phyloP scores from a whole-genome alignment of 1,140 invertebrate genomes.

The Arctopsyche grandis region DNA sequence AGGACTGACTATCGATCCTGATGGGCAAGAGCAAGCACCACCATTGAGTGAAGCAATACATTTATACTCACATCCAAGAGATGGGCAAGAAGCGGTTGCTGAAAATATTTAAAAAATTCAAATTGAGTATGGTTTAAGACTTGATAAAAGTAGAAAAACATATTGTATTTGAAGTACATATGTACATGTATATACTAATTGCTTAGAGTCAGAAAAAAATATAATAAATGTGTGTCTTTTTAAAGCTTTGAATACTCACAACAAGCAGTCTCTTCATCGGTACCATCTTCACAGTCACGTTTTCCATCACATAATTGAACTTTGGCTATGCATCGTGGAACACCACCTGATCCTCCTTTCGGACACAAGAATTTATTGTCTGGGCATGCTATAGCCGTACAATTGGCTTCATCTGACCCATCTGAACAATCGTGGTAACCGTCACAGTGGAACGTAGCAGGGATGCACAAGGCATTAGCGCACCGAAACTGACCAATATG shows the following conservation, averaged over 20 bases:
- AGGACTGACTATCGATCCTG: conserved; percentile 77
- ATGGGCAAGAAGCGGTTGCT: conserved; percentile 82
- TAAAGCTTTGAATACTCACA: conserved; percentile 74
- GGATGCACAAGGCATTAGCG: conserved; percentile 92
- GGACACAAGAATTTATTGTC: conserved; percentile 93
- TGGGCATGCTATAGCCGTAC: conserved; percentile 88
- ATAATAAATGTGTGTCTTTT: not conserved
- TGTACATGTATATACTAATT: too few relatives aligned
- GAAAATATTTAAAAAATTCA: conserved; percentile 54
- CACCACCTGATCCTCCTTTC: conserved; percentile 73
- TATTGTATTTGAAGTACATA: conserved; percentile 10
- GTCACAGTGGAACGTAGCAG: conserved; percentile 83
- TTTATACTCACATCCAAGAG: conserved; percentile 87
- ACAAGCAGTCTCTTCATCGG: conserved; percentile 89
- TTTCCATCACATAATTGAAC: conserved; percentile 90
- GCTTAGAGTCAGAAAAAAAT: not conserved
- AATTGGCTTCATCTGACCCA: conserved; percentile 90
- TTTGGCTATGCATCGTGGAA: conserved; percentile 87
- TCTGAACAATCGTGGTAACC: conserved; percentile 87
- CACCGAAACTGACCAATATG: conserved; percentile 92
- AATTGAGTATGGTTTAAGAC: not conserved
- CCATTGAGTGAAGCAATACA: conserved; percentile 90
- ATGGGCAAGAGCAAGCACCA: conserved; percentile 87
- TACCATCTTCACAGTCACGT: conserved; percentile 87
- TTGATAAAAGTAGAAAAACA: not conserved